Conservation (phyloP, 1,140 invertebrate genomes). For the Euglossa dilemma region DNA sequence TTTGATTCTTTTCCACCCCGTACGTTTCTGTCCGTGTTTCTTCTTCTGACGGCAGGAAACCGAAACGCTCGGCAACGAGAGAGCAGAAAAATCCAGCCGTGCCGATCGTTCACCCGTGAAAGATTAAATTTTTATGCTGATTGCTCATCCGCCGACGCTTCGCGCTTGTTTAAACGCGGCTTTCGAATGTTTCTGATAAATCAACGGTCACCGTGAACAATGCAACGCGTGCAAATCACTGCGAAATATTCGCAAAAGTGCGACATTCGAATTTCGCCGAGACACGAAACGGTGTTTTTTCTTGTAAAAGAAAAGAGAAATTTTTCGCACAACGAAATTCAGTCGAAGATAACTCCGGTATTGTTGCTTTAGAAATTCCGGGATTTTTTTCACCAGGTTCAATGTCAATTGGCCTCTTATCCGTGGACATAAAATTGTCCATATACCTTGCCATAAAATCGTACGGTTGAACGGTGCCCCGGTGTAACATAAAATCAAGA, state of each 20-base stretch:
- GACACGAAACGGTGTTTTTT: too few relatives aligned
- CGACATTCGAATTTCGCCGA: too few relatives aligned
- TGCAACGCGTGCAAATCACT: too few relatives aligned
- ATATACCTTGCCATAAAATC: neutral
- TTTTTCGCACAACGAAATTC: neutral
- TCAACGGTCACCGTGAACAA: too few relatives aligned
- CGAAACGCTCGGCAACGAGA: slow-evolving; percentile 4
- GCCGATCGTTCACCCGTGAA: slow-evolving; percentile 18
- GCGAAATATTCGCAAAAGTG: too few relatives aligned
- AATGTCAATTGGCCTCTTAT: neutral
- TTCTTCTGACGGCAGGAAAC: slow-evolving; percentile 24
- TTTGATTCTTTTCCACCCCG: slow-evolving; percentile 63
- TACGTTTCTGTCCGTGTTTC: slow-evolving; percentile 45
- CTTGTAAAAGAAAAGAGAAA: too few relatives aligned
- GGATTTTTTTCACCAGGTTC: too few relatives aligned
- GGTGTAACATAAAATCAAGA: slow-evolving; percentile 2
- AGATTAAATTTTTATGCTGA: slow-evolving; percentile 49
- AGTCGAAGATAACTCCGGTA: neutral
- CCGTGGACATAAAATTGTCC: neutral
- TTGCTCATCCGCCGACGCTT: slow-evolving; percentile 14
- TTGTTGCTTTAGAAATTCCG: neutral
- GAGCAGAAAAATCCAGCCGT: neutral
- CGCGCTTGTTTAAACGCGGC: neutral
- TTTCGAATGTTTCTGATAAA: neutral
- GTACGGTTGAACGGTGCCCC: neutral